Evolutionary conservation across 64 coral and sea anemone species (phyloP).

Genomic region (Montipora cactus): DNA sequence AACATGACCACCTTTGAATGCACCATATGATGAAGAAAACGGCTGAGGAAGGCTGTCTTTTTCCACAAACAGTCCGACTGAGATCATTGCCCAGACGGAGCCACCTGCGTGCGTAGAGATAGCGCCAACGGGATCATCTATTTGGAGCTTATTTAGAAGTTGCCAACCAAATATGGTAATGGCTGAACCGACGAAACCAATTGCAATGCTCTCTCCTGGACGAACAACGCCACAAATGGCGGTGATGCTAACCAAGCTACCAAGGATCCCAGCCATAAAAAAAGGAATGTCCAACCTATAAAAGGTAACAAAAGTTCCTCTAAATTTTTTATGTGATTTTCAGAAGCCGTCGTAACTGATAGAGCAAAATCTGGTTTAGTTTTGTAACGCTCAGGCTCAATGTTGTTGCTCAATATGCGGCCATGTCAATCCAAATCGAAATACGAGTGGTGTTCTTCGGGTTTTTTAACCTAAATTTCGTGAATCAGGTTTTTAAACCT

Average conservation of each 20-base stretch:
- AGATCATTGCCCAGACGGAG: constrained; percentile 88
- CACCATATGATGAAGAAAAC: constrained; percentile 84
- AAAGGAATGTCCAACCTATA: constrained; percentile 83
- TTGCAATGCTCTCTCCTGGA: constrained; percentile 90
- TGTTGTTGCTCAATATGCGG: too few species aligned
- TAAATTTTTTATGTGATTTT: too few species aligned
- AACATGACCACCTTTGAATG: constrained; percentile 80
- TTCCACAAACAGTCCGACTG: constrained; percentile 92
- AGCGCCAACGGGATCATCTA: constrained; percentile 91
- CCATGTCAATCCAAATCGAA: too few species aligned
- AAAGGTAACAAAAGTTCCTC: neutral
- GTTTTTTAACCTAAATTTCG: too few species aligned
- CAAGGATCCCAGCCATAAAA: constrained; percentile 87
- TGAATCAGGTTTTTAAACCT: too few species aligned
- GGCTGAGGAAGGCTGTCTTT: constrained; percentile 66
- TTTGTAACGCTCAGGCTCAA: too few species aligned
- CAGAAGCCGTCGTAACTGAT: too few species aligned
- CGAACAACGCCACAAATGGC: constrained; percentile 92
- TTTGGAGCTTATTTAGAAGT: constrained; percentile 66
- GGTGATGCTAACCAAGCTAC: constrained; percentile 92
- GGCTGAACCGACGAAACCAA: constrained; percentile 81
- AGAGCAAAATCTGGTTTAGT: too few species aligned
- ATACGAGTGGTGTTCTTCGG: too few species aligned
- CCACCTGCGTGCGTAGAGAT: constrained; percentile 87
- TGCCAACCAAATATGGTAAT: constrained; percentile 89